Base-by-base conservation (phyloP, 2,113 vertebrate genomes). In the Haemorhous mexicanus region DNA sequence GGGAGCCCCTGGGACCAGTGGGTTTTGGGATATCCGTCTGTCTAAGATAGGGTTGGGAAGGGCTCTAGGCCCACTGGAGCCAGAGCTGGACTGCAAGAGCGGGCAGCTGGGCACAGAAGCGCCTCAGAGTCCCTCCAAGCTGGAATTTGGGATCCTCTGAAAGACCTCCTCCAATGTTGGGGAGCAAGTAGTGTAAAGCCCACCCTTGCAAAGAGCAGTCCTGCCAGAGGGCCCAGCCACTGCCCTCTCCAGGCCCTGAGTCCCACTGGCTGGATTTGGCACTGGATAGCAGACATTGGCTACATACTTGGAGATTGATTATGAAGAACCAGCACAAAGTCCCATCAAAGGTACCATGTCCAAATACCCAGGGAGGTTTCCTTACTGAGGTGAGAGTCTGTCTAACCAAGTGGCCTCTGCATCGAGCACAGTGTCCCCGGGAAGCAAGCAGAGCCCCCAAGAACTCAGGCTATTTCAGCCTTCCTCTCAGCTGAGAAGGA, bases 1-100 rank as follows among this genome's bases (percentile, higher is more conserved):
- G 4, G 58, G 80, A 92, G 52, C 93, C 92, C 70, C 62, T 59
- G 95, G 91, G 94, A 94, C 88, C 61, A 88, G 63, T 64, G 86
- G 96, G 92, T 94, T 95, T 90, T 89, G 93, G 96, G 95, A 96
- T 95, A 96, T 96, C 95, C 55, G 64, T 94, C 95, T 94, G 90
- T 92, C 93, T 97, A 82, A 75, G 64, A 83, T 93, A 76, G 89
- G 78, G 35, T 41, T 94, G 86, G 94, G 87, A 94, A 96, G 33
- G 75, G 64, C 53, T 93, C 59, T 68, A 41, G 72, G 87, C 73
- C 78, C 75, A 43, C 35, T 1, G 16, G 78, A 95, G 74, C 59
- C 75, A 8, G 77, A 93, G 70, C 12, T 0, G 6, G 72, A 77
- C 82, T 56, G 90, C 53, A 83, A 18, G 67, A 87, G 56, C 8